Conservation (phyloP, 2,888 invertebrate species). For the Mechanitis mazaeus region DNA sequence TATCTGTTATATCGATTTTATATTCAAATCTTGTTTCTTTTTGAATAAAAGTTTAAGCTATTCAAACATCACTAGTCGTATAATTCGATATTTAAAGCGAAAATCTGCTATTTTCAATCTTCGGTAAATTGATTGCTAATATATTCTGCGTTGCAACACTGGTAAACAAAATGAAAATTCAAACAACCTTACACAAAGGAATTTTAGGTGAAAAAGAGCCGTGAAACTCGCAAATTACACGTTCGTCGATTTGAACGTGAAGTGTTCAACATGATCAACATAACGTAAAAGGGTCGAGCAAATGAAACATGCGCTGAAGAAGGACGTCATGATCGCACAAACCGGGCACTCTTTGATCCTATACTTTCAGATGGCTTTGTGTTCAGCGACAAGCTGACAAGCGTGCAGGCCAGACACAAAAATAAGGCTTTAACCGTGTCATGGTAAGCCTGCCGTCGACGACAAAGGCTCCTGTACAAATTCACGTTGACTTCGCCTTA, state of each 20-base stretch:
- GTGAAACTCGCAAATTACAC: conserved; percentile 10
- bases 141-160: not conserved
- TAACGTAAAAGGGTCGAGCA: conserved; percentile 10
- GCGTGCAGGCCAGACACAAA: conserved; percentile 73
- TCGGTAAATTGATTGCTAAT: not conserved
- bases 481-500: conserved; percentile 66
- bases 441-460: conserved; percentile 74
- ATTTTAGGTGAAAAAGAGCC: conserved; percentile 6
- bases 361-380: conserved; percentile 75
- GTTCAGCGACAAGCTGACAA: conserved; percentile 69
- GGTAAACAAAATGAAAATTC: conserved; percentile 5
- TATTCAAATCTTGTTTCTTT: no score
- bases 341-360: conserved; percentile 71
- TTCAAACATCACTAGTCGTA: not conserved
- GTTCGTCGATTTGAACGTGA: conserved; percentile 18
- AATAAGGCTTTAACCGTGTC: conserved; percentile 76
- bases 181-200: not conserved
- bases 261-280: conserved; percentile 17
- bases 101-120: conserved; percentile 2
- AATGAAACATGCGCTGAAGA: conserved; percentile 21
- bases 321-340: conserved; percentile 46
- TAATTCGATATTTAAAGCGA: not conserved
- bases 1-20: no score
- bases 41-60: no score
- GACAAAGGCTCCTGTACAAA: conserved; percentile 73